These are phyloP conservation scores for Pithys albifrons DNA, from an alignment of 2,113 vertebrate genomes.

Conservation along the genomic window DNA sequence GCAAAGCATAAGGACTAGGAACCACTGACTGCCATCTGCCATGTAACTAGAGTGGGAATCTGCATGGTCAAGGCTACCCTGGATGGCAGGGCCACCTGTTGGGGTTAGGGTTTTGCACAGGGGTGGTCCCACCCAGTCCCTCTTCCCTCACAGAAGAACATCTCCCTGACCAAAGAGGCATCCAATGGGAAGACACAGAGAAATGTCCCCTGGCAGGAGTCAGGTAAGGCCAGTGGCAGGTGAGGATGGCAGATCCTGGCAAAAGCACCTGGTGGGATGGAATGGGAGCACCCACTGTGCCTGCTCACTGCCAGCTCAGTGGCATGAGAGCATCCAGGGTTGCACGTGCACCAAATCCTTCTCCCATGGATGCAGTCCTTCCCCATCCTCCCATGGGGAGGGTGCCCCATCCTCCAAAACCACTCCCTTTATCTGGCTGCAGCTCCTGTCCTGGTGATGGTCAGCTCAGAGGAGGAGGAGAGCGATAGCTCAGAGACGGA, in stretches of 20 bases:
- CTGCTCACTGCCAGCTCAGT: background rate
- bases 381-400: background rate
- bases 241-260: background rate
- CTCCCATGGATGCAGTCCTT: background rate
- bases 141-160: conserved; percentile 78
- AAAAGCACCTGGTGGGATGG: background rate
- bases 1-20: background rate
- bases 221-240: conserved; percentile 74
- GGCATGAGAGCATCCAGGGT: background rate
- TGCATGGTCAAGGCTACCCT: background rate
- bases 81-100: background rate
- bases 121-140: background rate
- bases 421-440: background rate
- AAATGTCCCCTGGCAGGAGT: conserved; percentile 87
- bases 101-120: background rate
- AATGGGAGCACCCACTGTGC: background rate
- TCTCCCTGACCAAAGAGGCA: conserved; percentile 77
- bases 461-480: conserved; percentile 83
- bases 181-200: conserved; percentile 80
- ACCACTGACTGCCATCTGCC: background rate
- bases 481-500: conserved; percentile 81
- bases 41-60: background rate
- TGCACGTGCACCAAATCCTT: background rate
- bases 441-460: conserved; percentile 79
- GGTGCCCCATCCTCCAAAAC: background rate